Evolutionary conservation across 2,113 vertebrate species (phyloP), one percentile per base, ranked within the genome.

Genomic region (Hippocampus guttulatus): DNA sequence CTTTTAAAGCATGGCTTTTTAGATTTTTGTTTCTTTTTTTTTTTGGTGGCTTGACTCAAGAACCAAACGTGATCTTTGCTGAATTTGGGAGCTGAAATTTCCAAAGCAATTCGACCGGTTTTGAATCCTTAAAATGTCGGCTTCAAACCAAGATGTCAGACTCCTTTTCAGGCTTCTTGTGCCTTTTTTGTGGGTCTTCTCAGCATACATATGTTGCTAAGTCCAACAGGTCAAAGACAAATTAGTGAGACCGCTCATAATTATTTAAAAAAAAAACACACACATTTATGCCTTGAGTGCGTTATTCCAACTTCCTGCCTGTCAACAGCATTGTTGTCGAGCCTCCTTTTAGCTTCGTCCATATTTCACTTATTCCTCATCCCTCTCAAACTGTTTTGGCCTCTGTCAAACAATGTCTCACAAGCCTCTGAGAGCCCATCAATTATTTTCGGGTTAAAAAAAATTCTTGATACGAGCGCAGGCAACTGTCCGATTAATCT

Each of bases 401-500:
- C 30, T 16, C 67, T 70, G 85, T 82, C 57, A 21, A 71, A 51
- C 79, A 79, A 80, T 81, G 47, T 87, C 88, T 88, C 79, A 82
- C 81, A 74, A 65, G 74, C 67, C 69, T 89, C 81, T 86, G 75
- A 82, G 70, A 70, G 71, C n/a, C 64, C 60, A 85, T 91, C 14
- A 90, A 90, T 91, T 81, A 89, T 90, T 88, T 75, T 66, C 27
- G 5, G 57, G 67, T 68, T 49, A 25, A 77, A 84, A 84, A 8
- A 64, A 65, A 47, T 62, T 57, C n/a, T 41, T n/a, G 64, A 75
- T 82, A 25, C 5, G 75, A 75, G 67, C 71, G 57, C 2, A 64
- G 67, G 43, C 68, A 57, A 67, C 75, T 82, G 81, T 86, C 78
- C 60, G 64, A 81, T 91, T 74, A 79, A 92, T 89, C 82, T 88